Conservation (phyloP, 2,113 vertebrate species). For the Cariama cristata region DNA sequence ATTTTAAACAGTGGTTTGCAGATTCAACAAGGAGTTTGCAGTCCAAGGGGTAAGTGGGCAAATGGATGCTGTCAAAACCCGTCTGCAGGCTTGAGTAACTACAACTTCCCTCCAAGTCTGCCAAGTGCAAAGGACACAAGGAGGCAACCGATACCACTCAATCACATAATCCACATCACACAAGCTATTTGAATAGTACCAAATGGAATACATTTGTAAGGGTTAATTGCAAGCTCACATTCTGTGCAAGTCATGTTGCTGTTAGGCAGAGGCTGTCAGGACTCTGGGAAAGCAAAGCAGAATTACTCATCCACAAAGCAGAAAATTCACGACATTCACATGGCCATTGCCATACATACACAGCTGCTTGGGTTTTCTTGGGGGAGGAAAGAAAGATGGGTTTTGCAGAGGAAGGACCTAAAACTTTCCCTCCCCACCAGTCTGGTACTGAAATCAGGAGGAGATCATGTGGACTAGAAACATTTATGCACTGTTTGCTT, state of each 20-base stretch:
- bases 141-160: background rate
- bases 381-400: background rate
- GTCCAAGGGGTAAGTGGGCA: background rate
- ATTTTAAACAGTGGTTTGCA: background rate
- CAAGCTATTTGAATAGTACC: background rate
- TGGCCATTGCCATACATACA: background rate
- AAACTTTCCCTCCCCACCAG: background rate
- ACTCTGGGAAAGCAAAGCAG: background rate
- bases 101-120: background rate
- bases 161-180: background rate
- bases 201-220: background rate
- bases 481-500: background rate
- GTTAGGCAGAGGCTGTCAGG: background rate
- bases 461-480: background rate
- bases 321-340: background rate
- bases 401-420: background rate
- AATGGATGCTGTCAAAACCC: accelerated
- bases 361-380: background rate
- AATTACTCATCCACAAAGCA: background rate
- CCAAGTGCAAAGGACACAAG: background rate
- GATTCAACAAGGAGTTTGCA: background rate
- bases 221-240: background rate
- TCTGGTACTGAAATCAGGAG: background rate
- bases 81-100: background rate
- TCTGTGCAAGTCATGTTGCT: background rate